Base-by-base conservation (phyloP, 2,797 vertebrate species). In the Pteronotus mesoamericanus region DNA sequence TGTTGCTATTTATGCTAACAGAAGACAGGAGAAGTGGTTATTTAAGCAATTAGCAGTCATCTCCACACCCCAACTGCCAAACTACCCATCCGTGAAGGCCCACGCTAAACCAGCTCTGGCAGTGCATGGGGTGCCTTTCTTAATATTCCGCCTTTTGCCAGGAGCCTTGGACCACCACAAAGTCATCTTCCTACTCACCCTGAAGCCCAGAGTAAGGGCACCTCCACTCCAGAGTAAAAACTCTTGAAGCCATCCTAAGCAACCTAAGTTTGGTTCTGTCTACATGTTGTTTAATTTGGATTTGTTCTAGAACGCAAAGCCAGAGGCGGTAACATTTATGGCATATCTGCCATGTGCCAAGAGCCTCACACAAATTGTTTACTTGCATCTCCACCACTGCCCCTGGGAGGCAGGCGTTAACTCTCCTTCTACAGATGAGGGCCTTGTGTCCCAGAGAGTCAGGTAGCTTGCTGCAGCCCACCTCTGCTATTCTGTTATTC, bases 1-100 rank as follows among this genome's bases (percentile, higher is more conserved):
- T 68, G 1, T 39, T 79, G 39, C 18, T 84, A 0, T 53, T 83
- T 74, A 86, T 86, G 95, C 57, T 80, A 83, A 59, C n/a, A 37
- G 22, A 75, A 91, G 66, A 46, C 10, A 21, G 24, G 19, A 57
- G 61, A 82, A 64, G 61, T 61, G 14, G 16, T 16, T 48, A 66
- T 55, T 83, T 53, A 44, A 93, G 51, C 22, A 55, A 59, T 90
- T 55, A 37, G 68, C 51, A 66, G 44, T 68, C 46, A 91, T 51
- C 74, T 94, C 74, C 55, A 29, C n/a, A 55, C 5, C 39, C 66
- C n/a, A 79, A 11, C 68, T 86, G 15, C 48, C 37, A 42, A 24
- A 51, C 71, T 64, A 34, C 6, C 6, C 55, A 5, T 53, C 42
- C 15, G 4, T 21, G 8, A 32, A 32, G 69, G 55, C 15, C n/a